Percentiles rank a stretch among this genome's conserved stretches.
Conservation (phyloP, 2,113 vertebrate species). For the Lota lota region DNA sequence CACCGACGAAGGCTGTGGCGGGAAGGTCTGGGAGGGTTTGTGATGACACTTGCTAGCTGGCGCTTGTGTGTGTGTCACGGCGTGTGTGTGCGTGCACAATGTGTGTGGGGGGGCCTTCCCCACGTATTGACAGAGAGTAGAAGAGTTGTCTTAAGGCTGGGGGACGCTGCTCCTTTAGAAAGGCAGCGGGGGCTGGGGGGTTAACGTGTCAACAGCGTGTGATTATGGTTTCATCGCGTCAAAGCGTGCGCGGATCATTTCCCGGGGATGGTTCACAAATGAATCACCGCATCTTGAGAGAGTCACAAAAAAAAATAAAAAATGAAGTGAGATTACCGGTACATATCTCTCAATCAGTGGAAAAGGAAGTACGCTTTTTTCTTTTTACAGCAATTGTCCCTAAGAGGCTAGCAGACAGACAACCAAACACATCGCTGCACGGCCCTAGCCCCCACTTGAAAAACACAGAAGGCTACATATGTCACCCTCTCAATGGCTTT, state of each 20-base stretch:
- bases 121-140: slow-evolving; percentile 17
- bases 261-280: slow-evolving; percentile 53
- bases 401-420: slow-evolving; percentile 18
- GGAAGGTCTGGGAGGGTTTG: not conserved
- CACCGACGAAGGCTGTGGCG: no score
- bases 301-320: slow-evolving; percentile 8
- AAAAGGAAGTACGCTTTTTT: slow-evolving; percentile 28
- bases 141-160: slow-evolving; percentile 47
- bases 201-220: slow-evolving; percentile 67
- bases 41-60: not conserved
- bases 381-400: slow-evolving; percentile 19
- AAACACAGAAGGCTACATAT: slow-evolving; percentile 56
- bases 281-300: slow-evolving; percentile 42
- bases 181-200: slow-evolving; percentile 36
- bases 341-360: slow-evolving; percentile 13
- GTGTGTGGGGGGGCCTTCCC: slow-evolving; percentile 43
- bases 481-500: slow-evolving; percentile 61
- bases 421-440: slow-evolving; percentile 52
- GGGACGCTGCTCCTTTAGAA: slow-evolving; percentile 28
- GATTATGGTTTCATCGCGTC: slow-evolving; percentile 47
- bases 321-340: slow-evolving; percentile 49
- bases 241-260: slow-evolving; percentile 53
- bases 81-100: slow-evolving; percentile 9
- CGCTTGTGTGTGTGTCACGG: not conserved
- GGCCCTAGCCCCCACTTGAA: slow-evolving; percentile 44